Conservation (phyloP, 2,113 vertebrate genomes). For the Hippolais icterina region DNA sequence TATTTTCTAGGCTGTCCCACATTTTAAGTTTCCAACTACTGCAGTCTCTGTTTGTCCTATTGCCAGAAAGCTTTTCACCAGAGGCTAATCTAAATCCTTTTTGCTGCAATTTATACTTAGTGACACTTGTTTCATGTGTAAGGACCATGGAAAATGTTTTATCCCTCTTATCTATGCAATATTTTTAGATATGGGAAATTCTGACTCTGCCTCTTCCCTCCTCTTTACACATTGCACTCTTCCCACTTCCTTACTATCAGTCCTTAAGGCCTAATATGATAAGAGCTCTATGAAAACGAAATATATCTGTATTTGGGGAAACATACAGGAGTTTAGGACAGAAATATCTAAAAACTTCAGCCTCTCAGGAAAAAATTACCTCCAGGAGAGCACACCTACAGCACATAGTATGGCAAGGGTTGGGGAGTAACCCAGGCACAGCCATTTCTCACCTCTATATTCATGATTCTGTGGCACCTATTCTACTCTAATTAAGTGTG, state of each 20-base stretch:
- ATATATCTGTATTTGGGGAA: fast-evolving
- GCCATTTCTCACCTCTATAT: neutral
- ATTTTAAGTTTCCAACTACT: neutral
- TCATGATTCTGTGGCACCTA: neutral
- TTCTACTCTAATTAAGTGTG: neutral
- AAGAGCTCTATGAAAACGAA: neutral
- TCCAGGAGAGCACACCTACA: no score
- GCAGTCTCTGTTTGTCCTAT: neutral
- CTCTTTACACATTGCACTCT: fast-evolving
- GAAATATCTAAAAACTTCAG: fast-evolving
- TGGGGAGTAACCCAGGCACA: neutral
- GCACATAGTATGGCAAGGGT: no score
- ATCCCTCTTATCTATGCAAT: neutral
- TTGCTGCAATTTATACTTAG: neutral
- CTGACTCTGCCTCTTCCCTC: neutral
- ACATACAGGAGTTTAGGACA: neutral
- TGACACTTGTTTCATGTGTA: neutral
- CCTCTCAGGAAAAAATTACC: neutral
- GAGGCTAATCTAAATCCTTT: neutral
- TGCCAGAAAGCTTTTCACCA: neutral
- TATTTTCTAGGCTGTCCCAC: neutral
- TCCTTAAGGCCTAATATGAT: neutral
- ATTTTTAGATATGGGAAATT: fast-evolving
- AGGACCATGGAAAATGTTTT: neutral
- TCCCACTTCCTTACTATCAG: fast-evolving